These are phyloP conservation scores for Leptoclinus maculatus DNA, from an alignment of 2,797 vertebrate genomes.

Conservation along the genomic window DNA sequence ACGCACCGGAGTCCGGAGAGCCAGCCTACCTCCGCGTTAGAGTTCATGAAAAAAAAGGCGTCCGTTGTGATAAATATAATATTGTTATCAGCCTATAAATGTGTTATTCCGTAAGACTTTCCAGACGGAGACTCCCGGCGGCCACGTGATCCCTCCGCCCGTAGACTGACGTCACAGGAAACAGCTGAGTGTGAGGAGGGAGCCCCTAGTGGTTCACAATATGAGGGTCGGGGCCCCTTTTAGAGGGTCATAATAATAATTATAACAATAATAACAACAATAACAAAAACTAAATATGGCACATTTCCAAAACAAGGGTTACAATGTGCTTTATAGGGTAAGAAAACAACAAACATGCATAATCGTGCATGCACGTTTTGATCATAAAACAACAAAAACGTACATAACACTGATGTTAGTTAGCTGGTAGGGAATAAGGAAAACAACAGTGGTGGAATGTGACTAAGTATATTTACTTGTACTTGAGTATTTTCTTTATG, in stretches of 20 bases:
- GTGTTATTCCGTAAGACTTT: conserved; percentile 60
- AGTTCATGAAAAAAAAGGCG: not conserved
- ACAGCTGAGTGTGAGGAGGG: not conserved
- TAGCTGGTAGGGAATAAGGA: too few species aligned
- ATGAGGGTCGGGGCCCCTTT: not conserved
- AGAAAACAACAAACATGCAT: not conserved
- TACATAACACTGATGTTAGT: too few species aligned
- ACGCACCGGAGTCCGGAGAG: conserved; percentile 6
- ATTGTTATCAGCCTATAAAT: conserved; percentile 21
- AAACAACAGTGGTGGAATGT: too few species aligned
- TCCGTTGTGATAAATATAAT: conserved; percentile 2
- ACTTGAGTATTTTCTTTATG: not conserved
- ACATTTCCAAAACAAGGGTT: not conserved
- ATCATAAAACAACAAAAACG: too few species aligned
- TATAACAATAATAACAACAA: not conserved
- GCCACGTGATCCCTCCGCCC: conserved; percentile 46
- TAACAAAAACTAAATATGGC: not conserved
- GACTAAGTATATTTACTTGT: not conserved
- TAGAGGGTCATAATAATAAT: not conserved
- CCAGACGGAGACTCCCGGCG: conserved; percentile 38
- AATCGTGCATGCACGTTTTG: too few species aligned
- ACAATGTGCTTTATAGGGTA: not conserved
- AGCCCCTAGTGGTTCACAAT: not conserved
- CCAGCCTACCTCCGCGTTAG: conserved; percentile 26
- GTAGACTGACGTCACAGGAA: conserved; percentile 61